A percentile compares a stretch with the other conserved stretches of the same genome.
Evolutionary conservation across 2,888 invertebrate species (phyloP).

Genomic region (Harpagoxenus sublaevis): DNA sequence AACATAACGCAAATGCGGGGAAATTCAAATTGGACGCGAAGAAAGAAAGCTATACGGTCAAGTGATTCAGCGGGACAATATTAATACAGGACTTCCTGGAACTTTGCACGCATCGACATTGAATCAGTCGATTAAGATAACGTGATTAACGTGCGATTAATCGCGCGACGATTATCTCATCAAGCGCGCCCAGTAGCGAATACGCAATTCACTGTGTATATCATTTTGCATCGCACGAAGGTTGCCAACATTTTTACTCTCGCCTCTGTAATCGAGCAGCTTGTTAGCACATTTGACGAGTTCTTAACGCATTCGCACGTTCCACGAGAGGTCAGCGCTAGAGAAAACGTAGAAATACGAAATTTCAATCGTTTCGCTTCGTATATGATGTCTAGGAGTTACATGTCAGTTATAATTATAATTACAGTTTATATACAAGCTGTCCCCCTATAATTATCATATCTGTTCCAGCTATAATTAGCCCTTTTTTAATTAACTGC

Average conservation of each 20-base stretch:
- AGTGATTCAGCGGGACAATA: slow-evolving; percentile 16
- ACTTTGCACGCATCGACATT: neutral
- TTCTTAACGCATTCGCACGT: slow-evolving; percentile 6
- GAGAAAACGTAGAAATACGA: neutral
- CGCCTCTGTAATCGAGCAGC: neutral
- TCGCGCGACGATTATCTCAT: slow-evolving; percentile 32
- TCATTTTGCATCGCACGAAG: slow-evolving; percentile 24
- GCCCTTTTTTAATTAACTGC: neutral
- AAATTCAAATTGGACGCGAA: slow-evolving; percentile 18
- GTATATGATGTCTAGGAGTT: neutral
- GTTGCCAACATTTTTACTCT: slow-evolving; percentile 32
- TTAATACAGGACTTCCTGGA: neutral
- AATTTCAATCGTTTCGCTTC: neutral
- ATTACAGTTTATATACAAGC: neutral
- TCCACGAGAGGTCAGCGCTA: neutral
- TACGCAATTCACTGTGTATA: slow-evolving; percentile 19
- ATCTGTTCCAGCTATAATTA: neutral
- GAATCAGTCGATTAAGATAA: slow-evolving; percentile 24
- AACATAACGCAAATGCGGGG: neutral
- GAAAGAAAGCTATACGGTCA: slow-evolving; percentile 13
- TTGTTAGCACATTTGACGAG: slow-evolving; percentile 17
- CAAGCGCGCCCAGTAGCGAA: slow-evolving; percentile 17
- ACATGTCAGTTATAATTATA: neutral
- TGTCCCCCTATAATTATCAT: neutral
- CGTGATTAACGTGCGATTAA: slow-evolving; percentile 26